A percentile compares a stretch with the other conserved stretches of the same genome.
These are phyloP conservation scores for Oxyruncus cristatus DNA, from an alignment of 2,113 vertebrate genomes.

Conservation along the genomic window DNA sequence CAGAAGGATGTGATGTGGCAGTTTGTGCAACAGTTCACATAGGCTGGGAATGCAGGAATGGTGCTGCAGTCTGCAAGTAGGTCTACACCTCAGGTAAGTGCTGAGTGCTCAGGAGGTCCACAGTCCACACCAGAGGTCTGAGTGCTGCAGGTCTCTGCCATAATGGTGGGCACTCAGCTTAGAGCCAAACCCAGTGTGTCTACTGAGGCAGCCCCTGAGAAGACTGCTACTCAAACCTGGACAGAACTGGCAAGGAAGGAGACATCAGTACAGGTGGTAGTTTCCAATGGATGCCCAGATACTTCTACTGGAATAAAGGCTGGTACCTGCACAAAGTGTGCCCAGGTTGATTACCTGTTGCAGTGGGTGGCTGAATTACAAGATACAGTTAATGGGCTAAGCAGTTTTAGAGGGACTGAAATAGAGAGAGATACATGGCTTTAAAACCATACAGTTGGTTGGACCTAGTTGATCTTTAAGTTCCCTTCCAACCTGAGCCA, in stretches of 20 bases:
- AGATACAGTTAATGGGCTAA: neutral
- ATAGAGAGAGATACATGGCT: neutral
- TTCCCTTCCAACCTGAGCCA: neutral
- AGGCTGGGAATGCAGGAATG: neutral
- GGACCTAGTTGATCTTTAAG: neutral
- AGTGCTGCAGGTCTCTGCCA: neutral
- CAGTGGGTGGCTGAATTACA: neutral
- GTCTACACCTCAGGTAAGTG: neutral
- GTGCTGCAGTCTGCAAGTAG: neutral
- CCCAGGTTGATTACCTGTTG: neutral
- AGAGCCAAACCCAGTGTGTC: neutral
- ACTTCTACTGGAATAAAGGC: neutral
- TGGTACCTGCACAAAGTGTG: neutral
- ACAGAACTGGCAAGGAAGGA: neutral
- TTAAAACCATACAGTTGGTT: neutral
- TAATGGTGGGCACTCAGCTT: neutral
- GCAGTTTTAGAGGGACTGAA: neutral
- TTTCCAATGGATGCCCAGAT: neutral
- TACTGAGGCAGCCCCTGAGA: neutral
- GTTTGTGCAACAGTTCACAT: accelerated
- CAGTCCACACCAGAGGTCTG: neutral
- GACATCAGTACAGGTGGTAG: neutral
- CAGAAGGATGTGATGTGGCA: neutral
- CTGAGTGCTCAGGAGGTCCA: neutral
- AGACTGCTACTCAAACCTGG: neutral